These are phyloP conservation scores for Syngnathus acus DNA, from an alignment of 2,797 vertebrate species.

Conservation along the genomic window DNA sequence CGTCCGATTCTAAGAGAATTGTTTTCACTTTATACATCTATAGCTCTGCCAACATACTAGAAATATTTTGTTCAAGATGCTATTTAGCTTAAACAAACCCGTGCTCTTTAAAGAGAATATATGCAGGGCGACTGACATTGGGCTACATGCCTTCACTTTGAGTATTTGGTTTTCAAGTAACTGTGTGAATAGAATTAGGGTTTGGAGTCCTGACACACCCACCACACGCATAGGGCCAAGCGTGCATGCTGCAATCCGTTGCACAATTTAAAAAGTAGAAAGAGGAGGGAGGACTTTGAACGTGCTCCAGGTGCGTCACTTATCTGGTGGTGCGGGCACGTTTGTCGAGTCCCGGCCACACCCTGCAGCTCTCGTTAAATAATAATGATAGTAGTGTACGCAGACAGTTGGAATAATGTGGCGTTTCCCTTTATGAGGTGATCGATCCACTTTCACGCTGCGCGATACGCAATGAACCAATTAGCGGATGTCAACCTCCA, in stretches of 20 bases:
- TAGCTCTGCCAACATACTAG: neutral
- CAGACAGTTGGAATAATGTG: neutral
- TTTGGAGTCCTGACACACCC: neutral
- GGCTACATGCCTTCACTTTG: neutral
- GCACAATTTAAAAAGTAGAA: slow-evolving; percentile 9
- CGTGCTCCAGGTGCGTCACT: neutral
- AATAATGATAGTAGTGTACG: neutral
- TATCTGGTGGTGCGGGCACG: too few relatives aligned
- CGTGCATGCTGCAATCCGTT: slow-evolving; percentile 6
- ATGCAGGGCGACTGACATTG: neutral
- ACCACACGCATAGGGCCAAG: neutral
- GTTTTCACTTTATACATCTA: neutral
- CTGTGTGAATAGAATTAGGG: neutral
- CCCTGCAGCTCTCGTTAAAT: neutral
- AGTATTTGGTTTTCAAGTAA: neutral
- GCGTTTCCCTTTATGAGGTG: neutral
- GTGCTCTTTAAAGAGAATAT: neutral
- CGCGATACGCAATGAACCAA: neutral
- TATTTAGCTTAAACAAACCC: too few relatives aligned
- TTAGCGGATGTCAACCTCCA: neutral
- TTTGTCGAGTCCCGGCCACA: neutral
- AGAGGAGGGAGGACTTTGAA: neutral
- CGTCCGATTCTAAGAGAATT: neutral
- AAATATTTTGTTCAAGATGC: neutral
- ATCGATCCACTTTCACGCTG: slow-evolving; percentile 14